phyloP scores from a whole-genome alignment of 2,888 invertebrate genomes.

The Cynaeus angustus region DNA sequence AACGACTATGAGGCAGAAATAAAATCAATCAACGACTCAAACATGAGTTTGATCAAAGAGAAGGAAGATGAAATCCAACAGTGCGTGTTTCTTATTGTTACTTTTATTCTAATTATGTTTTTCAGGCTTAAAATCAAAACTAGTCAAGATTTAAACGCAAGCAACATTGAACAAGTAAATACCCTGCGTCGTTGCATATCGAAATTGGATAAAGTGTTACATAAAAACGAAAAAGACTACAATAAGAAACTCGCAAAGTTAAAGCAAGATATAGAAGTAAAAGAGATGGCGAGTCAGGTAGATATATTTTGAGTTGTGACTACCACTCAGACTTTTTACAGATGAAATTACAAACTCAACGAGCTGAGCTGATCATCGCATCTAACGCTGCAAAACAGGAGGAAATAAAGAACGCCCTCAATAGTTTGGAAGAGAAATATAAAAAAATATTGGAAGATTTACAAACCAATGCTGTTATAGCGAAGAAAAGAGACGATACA shows the following conservation, averaged over 20 bases:
- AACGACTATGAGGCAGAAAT: conserved; percentile 21
- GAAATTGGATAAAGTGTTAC: conserved; percentile 64
- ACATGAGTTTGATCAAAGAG: conserved; percentile 12
- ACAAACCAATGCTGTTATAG: conserved; percentile 56
- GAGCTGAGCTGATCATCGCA: conserved; percentile 59
- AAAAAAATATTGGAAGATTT: conserved; percentile 62
- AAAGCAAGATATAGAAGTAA: conserved; percentile 61
- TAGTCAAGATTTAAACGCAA: conserved; percentile 7
- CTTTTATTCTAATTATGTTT: no score
- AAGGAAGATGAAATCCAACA: conserved; percentile 30
- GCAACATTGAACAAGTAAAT: conserved; percentile 16
- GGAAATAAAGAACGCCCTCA: conserved; percentile 61
- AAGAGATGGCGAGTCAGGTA: conserved; percentile 60
- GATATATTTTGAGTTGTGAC: conserved; percentile 17
- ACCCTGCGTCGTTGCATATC: conserved; percentile 60
- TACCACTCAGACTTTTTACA: conserved; percentile 40
- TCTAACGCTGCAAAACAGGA: conserved; percentile 58
- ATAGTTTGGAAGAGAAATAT: conserved; percentile 63
- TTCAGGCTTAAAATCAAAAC: conserved; percentile 9
- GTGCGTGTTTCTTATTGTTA: no score
- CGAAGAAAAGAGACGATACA: conserved; percentile 57
- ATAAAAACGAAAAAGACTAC: conserved; percentile 63
- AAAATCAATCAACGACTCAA: conserved; percentile 5
- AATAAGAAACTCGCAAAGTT: conserved; percentile 60
- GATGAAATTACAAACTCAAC: conserved; percentile 62